Evolutionary conservation across 2,797 vertebrate species (phyloP).

Genomic region (Helostoma temminkii): DNA sequence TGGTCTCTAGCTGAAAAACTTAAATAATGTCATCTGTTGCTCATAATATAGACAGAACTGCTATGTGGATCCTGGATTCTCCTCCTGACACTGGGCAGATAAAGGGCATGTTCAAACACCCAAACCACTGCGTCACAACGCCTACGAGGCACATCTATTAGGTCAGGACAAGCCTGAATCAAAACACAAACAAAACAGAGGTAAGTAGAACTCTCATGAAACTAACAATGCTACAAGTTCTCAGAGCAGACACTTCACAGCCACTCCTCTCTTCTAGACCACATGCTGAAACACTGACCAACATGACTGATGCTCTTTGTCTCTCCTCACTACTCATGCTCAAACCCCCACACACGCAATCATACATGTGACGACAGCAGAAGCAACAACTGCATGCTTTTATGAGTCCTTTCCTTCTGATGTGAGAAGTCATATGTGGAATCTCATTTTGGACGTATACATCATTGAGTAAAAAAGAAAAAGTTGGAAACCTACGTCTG

Average conservation of each 20-base stretch:
- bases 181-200: not conserved
- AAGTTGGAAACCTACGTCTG: too few species aligned
- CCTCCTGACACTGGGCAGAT: too few species aligned
- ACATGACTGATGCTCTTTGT: conserved; percentile 15
- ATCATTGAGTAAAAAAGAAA: too few species aligned
- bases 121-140: not conserved
- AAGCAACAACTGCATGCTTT: conserved; percentile 7
- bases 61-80: too few species aligned
- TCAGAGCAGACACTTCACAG: not conserved
- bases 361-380: conserved; percentile 9
- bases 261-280: not conserved
- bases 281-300: conserved; percentile 17
- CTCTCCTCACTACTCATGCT: not conserved
- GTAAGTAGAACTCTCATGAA: not conserved
- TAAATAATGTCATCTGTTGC: too few species aligned
- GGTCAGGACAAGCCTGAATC: too few species aligned
- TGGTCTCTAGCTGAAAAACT: too few species aligned
- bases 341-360: conserved; percentile 5
- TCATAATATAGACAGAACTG: too few species aligned
- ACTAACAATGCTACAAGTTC: not conserved
- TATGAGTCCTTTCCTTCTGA: not conserved
- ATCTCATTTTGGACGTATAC: too few species aligned
- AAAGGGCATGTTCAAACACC: not conserved
- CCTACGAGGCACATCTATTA: not conserved
- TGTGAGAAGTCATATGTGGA: not conserved